Evolutionary conservation across 1,140 invertebrate species (phyloP).

Genomic region (Aradophagus sp.): DNA sequence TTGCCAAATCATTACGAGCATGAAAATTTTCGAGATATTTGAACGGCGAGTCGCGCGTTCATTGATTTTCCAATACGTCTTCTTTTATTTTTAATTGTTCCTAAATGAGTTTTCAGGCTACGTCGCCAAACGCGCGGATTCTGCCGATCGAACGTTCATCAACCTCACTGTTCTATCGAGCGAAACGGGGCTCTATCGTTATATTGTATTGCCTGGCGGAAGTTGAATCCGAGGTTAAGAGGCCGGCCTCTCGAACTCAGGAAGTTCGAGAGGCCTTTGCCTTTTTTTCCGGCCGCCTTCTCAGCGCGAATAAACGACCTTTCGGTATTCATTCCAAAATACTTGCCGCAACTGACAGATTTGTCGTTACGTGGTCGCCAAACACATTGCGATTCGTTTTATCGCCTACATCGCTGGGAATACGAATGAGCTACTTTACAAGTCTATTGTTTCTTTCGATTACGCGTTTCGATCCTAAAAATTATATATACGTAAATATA

Average conservation of each 20-base stretch:
- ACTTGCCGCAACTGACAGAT: slow-evolving; percentile 25
- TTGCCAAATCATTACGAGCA: neutral
- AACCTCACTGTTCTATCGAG: slow-evolving; percentile 52
- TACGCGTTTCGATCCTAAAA: slow-evolving; percentile 8
- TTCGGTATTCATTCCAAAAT: slow-evolving; percentile 17
- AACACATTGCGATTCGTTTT: slow-evolving; percentile 30
- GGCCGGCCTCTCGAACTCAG: slow-evolving; percentile 34
- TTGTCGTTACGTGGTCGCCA: slow-evolving; percentile 15
- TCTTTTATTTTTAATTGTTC: slow-evolving; percentile 30
- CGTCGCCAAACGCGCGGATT: slow-evolving; percentile 28
- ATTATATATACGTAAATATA: no score
- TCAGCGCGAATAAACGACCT: slow-evolving; percentile 27
- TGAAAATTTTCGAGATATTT: slow-evolving; percentile 1
- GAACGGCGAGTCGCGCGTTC: neutral
- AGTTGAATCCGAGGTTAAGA: slow-evolving; percentile 45
- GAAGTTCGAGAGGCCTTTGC: no score
- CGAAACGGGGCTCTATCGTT: slow-evolving; percentile 38
- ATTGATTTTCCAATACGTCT: slow-evolving; percentile 37
- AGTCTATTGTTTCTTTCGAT: slow-evolving; percentile 26
- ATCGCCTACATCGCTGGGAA: slow-evolving; percentile 7
- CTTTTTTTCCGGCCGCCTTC: slow-evolving; percentile 23
- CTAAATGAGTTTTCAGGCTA: slow-evolving; percentile 34
- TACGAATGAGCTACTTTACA: slow-evolving; percentile 17
- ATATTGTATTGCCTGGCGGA: slow-evolving; percentile 35
- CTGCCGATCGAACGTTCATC: slow-evolving; percentile 54